Base-by-base conservation (phyloP, 2,113 vertebrate species). In the Acrocephalus kingi region DNA sequence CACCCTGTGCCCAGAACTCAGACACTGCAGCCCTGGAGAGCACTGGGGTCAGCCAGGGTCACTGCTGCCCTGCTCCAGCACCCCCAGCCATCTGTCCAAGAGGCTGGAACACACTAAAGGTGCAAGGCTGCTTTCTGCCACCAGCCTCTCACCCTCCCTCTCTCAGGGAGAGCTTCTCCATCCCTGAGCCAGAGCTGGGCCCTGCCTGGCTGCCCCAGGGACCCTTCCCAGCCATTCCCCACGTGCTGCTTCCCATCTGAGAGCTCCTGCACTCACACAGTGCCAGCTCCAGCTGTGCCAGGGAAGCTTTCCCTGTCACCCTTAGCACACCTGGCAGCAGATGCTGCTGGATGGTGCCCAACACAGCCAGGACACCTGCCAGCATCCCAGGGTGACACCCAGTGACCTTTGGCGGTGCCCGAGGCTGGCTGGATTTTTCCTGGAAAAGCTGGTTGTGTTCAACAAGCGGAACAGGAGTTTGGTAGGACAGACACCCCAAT, bases 51-150 rank as follows among this genome's bases (percentile, higher is more conserved):
- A 13, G 35, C 35, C 8, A 5, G 20, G 39, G 66, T 11, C 20
- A 6, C 43, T 6, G 39, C 48, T 6, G 64, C 64, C 55, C 49
- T 30, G 43, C 67, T 15, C 51, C 54, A 28, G 59, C 67, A 11
- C 5, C 11, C 6, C 45, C 3, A 2, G 22, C 48, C 30, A 31
- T 11, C 71, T 54, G 49, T 0, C 2, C 17, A 7, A 2, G 13
- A 52, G 75, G 41, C 66, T 6, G 12, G 10, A 18, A 11, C 5
- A 17, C 33, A 4, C 14, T 1, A 0, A 4, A 11, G 1, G 6
- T 4, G 43, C 33, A 5, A 16, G 23, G 7, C 30, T 10, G 64
- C 23, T 7, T 66, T 45, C 48, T 80, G 46, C 66, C 73, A 25
- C 48, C 6, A 13, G 13, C 22, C 45, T 7, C 69, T 28, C 28